phyloP scores from a whole-genome alignment of 2,113 vertebrate genomes.

The Ailurus styani region DNA sequence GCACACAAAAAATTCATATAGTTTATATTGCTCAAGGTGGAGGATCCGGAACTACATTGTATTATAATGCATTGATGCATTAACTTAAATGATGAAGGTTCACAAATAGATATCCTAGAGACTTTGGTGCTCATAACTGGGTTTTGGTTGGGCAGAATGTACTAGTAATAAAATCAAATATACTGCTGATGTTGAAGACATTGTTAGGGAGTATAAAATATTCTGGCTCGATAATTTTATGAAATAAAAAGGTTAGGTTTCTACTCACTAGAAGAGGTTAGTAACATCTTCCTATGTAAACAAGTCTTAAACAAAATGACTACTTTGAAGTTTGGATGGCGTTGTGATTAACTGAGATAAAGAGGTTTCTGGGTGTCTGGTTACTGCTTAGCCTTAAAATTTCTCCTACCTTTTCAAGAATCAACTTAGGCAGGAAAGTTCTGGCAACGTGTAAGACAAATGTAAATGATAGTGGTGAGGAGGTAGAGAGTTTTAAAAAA shows the following conservation, averaged over 20 bases:
- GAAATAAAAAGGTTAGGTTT: not conserved
- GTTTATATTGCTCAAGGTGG: not conserved
- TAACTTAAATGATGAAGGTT: not conserved
- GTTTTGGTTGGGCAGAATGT: not conserved
- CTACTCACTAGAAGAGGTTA: not conserved
- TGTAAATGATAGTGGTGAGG: not conserved
- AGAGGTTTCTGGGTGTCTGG: not conserved
- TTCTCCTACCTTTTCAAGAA: not conserved
- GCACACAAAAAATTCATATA: not conserved
- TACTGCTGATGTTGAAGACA: not conserved
- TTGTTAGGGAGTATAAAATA: not conserved
- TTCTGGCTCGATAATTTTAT: not conserved
- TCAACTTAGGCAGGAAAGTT: not conserved
- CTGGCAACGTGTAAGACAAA: not conserved
- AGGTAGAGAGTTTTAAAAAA: not conserved
- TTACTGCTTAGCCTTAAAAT: not conserved
- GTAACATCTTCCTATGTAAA: not conserved
- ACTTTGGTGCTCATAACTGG: not conserved
- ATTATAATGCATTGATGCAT: not conserved
- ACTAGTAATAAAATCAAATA: not conserved
- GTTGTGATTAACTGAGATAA: not conserved
- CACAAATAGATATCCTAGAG: not conserved
- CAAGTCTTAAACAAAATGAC: not conserved
- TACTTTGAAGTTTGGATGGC: not conserved
- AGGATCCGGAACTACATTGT: not conserved